A percentile compares a stretch with the other conserved stretches of the same genome.
Conservation (phyloP, 2,113 vertebrate genomes). For the pig (Sus scrofa) region T2T-Sscrofa CM000820.6:106647001-106647500, state of each 20-base stretch:
- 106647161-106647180: background rate
- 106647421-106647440: background rate
- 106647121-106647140: background rate
- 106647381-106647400: background rate
- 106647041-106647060: background rate
- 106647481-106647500: conserved; percentile 41
- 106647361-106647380: conserved; percentile 32
- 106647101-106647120: background rate
- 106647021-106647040: background rate
- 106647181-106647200: background rate
- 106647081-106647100: conserved; percentile 32
- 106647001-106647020: background rate
- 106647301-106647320: background rate
- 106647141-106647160: background rate
- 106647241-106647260: background rate
- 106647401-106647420: background rate
- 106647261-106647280: background rate
- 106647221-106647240: background rate
- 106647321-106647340: background rate
- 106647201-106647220: background rate
- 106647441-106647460: background rate
- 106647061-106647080: background rate
- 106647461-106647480: background rate
- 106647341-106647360: background rate
- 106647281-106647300: background rate